Evolutionary conservation across 2,797 vertebrate genomes (phyloP), one percentile per base, ranked within the genome.

Genomic region (Malacoctenus gilli): DNA sequence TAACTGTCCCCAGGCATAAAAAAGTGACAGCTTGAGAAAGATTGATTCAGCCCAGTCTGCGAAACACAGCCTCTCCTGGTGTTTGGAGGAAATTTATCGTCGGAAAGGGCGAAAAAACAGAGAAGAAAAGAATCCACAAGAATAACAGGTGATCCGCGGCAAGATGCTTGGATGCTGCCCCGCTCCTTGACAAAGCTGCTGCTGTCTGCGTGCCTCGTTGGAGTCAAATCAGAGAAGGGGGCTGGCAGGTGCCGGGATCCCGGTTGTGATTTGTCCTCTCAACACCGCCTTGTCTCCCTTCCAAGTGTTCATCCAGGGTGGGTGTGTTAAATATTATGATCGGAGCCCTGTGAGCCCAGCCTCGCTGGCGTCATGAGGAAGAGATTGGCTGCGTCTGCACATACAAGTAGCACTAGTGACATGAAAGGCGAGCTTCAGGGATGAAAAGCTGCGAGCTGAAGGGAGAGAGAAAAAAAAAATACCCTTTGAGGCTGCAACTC

Each of bases 261-360:
- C 49, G 67, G 55, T 60, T 57, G 76, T 75, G 77, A 49, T 79
- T 68, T 67, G 77, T 79, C 71, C 69, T 75, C 70, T 55, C 52
- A 37, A 50, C 72, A 6, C 75, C 14, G 79, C 76, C 67, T 68
- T 67, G 72, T 77, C 79, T 57, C 55, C 69, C 52, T 40, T 79
- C 82, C 77, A 73, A 84, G 72, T 80, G 81, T 61, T 76, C 77
- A 65, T 82, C 75, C 72, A 50, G 86, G 89, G 90, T 89, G 91
- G 92, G 92, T 92, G 92, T 92, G 92, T 94, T 95, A 94, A 94
- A 95, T 95, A 95, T 92, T 91, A 86, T 79, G 91, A 92, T 91
- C 84, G 80, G 73, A 90, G 91, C 72, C 85, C 75, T 79, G 68
- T 75, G 92, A 93, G 93, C 89, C 94, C 93, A 90, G 93, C 94